These are phyloP conservation scores for Tiliacea citrago DNA, from an alignment of 2,888 invertebrate genomes.

Conservation along the genomic window DNA sequence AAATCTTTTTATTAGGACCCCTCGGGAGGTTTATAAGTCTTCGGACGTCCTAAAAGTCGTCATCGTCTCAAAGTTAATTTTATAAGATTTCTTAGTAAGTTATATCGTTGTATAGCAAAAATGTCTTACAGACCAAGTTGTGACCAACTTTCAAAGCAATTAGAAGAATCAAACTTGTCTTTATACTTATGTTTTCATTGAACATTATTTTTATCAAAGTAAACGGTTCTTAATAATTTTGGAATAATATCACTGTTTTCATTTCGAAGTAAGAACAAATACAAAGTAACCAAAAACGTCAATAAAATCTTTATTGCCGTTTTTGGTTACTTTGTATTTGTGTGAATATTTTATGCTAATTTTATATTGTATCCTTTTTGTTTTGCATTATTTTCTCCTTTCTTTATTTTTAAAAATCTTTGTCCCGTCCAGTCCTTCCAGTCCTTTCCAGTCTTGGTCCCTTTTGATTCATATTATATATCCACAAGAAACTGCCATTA, in stretches of 20 bases:
- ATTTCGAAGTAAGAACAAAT: neutral
- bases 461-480: neutral
- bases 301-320: no score
- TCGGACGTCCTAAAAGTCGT: constrained; percentile 8
- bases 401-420: no score
- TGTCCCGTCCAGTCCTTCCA: no score
- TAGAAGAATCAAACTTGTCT: neutral
- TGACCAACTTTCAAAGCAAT: neutral
- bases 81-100: constrained; percentile 38
- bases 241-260: neutral
- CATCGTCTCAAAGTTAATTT: constrained; percentile 33
- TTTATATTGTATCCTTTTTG: neutral
- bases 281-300: no score
- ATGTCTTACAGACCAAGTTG: neutral
- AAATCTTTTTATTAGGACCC: constrained; percentile 23
- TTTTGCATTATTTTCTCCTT: neutral
- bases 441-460: no score
- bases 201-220: constrained; percentile 8
- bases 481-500: neutral
- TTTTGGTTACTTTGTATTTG: neutral
- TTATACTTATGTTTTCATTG: constrained; percentile 7
- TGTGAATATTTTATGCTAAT: neutral
- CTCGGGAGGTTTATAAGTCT: neutral
- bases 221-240: constrained; percentile 4
- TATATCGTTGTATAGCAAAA: constrained; percentile 14